Base-by-base conservation (phyloP, 1,140 invertebrate genomes). In the Sarcophaga bullata region DNA sequence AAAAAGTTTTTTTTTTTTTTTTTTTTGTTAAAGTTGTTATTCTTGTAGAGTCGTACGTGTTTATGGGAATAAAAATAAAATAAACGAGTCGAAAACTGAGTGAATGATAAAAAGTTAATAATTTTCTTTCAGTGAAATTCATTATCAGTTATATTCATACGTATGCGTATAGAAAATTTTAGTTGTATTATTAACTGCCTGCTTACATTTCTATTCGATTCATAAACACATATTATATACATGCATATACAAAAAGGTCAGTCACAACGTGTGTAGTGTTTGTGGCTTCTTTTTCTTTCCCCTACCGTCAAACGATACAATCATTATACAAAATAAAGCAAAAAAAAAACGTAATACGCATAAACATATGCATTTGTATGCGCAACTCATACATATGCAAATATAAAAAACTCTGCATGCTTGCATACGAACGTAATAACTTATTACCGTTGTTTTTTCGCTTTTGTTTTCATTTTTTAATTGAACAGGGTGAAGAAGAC, bases 231-330 rank as follows among this genome's bases (percentile, higher is more conserved):
- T 37, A 37, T 37, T 37, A 37, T 13, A 58, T 58, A 13, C 7
- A 58, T 58, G 13, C 54, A 15, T 58, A 15, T 37, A 37, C 7
- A 13, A 58, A 58, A 58, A 58, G 54, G 54, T 58, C 54, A 58
- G n/a, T 58, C 54, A 58, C 54, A 58, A 58, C 54, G 54, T 58
- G 54, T 58, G 13, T 58, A 58, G n/a, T 58, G 15, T n/a, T 58
- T n/a, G 6, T 58, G 4, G 54, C n/a, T n/a, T 13, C 8, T 58
- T 58, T 58, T 58, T n/a, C 1, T 58, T 58, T 58, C 54, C 54
- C 54, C 54, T 58, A 58, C 54, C 54, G 54, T 58, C 15, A 58
- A n/a, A 3, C n/a, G 54, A 58, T 58, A 58, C 52, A 11, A 58
- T 58, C 13, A 58, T 58, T 58, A 58, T 58, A 15, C 13, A 58